Conservation (phyloP, 2,888 invertebrate genomes). For the Erebia ligea region DNA sequence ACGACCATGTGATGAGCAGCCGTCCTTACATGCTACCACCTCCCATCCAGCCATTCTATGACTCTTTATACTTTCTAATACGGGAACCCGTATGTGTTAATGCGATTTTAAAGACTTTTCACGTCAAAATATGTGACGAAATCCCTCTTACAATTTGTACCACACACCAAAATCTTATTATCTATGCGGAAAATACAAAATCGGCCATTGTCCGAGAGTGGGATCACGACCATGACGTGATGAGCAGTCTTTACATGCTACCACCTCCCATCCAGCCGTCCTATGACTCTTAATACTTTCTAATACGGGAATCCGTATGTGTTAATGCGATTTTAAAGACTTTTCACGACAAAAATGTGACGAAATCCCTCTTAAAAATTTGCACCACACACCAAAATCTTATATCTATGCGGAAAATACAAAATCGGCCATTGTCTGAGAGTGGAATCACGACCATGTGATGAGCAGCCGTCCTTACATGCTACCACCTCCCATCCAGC, state of each 20-base stretch:
- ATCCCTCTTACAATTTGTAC: constrained; percentile 42
- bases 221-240: constrained; percentile 70
- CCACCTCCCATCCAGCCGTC: constrained; percentile 36
- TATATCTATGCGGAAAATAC: constrained; percentile 61
- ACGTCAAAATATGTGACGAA: too few relatives aligned
- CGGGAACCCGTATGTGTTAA: constrained; percentile 22
- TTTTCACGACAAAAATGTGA: too few relatives aligned
- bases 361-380: constrained; percentile 25
- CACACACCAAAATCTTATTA: constrained; percentile 50
- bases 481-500: constrained; percentile 38
- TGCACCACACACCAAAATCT: constrained; percentile 50
- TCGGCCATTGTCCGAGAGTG: constrained; percentile 56
- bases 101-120: too few relatives aligned
- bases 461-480: constrained; percentile 56
- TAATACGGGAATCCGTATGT: constrained; percentile 39
- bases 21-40: constrained; percentile 45
- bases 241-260: constrained; percentile 49
- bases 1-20: constrained; percentile 69
- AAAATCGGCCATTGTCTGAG: constrained; percentile 76
- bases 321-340: too few relatives aligned
- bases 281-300: constrained; percentile 49
- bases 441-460: constrained; percentile 67
- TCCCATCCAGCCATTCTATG: constrained; percentile 34
- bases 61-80: constrained; percentile 51
- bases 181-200: constrained; percentile 67